Conservation (phyloP, 2,888 invertebrate species). For the Acrobasis consociella region DNA sequence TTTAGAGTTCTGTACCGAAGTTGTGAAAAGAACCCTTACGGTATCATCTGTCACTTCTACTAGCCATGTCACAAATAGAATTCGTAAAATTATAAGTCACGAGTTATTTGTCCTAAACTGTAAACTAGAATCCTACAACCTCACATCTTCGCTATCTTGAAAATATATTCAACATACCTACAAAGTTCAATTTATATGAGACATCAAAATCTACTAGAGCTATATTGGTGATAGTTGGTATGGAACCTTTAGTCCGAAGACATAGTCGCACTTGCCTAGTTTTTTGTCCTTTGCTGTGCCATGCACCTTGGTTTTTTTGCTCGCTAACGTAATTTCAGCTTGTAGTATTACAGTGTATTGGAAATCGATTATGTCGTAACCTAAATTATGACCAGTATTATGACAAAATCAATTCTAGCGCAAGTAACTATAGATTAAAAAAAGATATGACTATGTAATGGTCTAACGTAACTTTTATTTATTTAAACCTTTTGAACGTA, state of each 20-base stretch:
- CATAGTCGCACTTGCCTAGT: background rate
- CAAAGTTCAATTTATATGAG: background rate
- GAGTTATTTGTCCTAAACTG: too few relatives aligned
- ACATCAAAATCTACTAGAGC: background rate
- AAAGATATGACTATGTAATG: too few relatives aligned
- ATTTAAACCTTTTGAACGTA: too few relatives aligned
- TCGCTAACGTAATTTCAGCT: slow-evolving; percentile 14
- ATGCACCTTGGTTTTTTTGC: slow-evolving; percentile 25
- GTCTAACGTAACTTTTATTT: too few relatives aligned
- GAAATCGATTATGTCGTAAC: background rate
- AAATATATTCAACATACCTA: too few relatives aligned
- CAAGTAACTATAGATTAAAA: background rate
- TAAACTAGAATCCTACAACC: too few relatives aligned
- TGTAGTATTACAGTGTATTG: slow-evolving; percentile 22
- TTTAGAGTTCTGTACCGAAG: slow-evolving; percentile 29
- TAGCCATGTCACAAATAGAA: background rate
- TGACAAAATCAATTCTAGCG: background rate
- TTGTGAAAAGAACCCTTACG: background rate
- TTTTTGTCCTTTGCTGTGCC: slow-evolving; percentile 18
- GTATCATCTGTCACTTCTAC: background rate
- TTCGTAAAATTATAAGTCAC: too few relatives aligned
- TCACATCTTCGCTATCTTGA: too few relatives aligned
- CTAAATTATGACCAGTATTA: slow-evolving; percentile 3
- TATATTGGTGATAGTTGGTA: background rate
- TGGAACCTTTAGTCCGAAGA: background rate